Conservation (phyloP, 2,888 invertebrate species). For the Leptinotarsa tumamoca region DNA sequence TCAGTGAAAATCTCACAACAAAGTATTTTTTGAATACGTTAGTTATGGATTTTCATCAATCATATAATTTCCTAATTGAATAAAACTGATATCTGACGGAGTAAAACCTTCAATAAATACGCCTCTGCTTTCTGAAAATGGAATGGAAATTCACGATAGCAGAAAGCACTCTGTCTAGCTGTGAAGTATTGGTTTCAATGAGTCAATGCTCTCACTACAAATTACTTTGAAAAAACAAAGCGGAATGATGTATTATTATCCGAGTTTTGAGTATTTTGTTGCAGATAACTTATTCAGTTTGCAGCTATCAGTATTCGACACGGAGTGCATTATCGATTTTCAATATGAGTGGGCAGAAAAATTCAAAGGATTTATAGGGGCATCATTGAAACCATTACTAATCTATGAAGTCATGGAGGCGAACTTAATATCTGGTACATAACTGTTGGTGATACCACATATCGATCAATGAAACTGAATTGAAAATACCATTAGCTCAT, state of each 20-base stretch:
- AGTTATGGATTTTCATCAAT: too few relatives aligned
- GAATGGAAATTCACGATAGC: constrained; percentile 33
- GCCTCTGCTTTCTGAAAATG: constrained; percentile 12
- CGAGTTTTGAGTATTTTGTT: constrained; percentile 29
- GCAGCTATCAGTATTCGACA: background rate
- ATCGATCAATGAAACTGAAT: too few relatives aligned
- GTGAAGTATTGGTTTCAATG: constrained; percentile 33
- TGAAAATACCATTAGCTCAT: too few relatives aligned
- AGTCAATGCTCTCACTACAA: constrained; percentile 33
- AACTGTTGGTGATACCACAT: too few relatives aligned
- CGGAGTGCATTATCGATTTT: background rate
- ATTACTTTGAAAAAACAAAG: constrained; percentile 30
- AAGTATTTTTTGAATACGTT: too few relatives aligned
- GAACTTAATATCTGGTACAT: too few relatives aligned
- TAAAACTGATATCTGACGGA: background rate
- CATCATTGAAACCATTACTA: too few relatives aligned
- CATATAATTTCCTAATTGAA: too few relatives aligned
- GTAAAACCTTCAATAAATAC: background rate
- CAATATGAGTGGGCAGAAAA: background rate
- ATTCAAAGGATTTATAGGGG: background rate
- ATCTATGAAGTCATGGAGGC: too few relatives aligned
- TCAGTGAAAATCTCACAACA: too few relatives aligned
- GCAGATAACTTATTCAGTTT: constrained; percentile 12
- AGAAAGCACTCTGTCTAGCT: constrained; percentile 26
- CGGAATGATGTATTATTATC: constrained; percentile 30